phyloP scores from a whole-genome alignment of 2,113 vertebrate species.

The Campylorhamphus procurvoides region DNA sequence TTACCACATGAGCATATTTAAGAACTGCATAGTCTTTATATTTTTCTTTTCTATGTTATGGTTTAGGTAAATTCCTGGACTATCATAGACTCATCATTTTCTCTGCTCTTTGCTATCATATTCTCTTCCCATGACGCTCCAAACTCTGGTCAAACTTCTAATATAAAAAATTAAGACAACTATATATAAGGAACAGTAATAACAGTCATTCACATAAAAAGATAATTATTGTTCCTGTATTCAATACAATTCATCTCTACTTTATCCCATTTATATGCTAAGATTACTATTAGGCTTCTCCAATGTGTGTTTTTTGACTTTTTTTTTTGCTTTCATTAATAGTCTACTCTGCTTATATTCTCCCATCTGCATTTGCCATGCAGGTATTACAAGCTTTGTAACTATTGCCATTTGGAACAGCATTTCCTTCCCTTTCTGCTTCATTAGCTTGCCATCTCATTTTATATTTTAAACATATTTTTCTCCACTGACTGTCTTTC shows the following conservation, averaged over 20 bases:
- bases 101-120: background rate
- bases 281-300: background rate
- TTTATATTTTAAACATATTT: background rate
- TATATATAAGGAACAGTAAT: background rate
- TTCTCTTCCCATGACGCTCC: background rate
- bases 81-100: background rate
- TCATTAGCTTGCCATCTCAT: background rate
- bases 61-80: background rate
- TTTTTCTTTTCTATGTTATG: background rate
- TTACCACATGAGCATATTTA: background rate
- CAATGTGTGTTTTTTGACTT: background rate
- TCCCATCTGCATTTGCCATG: background rate
- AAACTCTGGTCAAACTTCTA: background rate
- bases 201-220: background rate
- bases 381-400: background rate
- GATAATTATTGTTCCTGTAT: background rate
- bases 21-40: background rate
- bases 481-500: background rate
- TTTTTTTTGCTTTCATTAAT: background rate
- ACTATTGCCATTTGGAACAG: background rate
- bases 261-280: background rate
- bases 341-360: background rate
- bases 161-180: background rate
- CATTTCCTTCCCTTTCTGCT: background rate
- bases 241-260: background rate